Conservation (phyloP, 2,888 invertebrate genomes). For the Tenthredo notha region DNA sequence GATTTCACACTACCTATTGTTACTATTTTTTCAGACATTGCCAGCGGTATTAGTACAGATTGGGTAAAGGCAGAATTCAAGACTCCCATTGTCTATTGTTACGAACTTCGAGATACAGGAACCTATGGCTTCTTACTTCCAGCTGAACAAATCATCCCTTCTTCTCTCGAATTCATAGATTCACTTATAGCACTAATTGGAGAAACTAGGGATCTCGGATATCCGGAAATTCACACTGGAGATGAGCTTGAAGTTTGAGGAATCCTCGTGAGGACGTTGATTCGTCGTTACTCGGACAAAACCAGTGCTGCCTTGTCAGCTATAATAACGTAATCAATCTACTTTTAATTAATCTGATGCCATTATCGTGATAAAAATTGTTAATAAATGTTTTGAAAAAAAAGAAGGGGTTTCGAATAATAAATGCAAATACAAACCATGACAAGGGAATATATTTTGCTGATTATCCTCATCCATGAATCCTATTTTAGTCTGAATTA, state of each 20-base stretch:
- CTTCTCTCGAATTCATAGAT: slow-evolving; percentile 78
- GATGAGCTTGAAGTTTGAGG: not conserved
- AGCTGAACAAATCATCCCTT: slow-evolving; percentile 79
- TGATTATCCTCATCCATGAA: not conserved
- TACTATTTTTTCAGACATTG: slow-evolving; percentile 78
- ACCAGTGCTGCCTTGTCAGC: not conserved
- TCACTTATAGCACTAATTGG: slow-evolving; percentile 68
- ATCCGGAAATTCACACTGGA: slow-evolving; percentile 33
- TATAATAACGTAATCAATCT: not conserved
- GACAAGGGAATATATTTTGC: not conserved
- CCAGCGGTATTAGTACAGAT: slow-evolving; percentile 83
- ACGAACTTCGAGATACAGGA: slow-evolving; percentile 83
- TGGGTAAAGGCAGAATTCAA: slow-evolving; percentile 82
- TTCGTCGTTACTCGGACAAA: not conserved
- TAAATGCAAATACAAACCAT: not conserved
- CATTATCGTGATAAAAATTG: not conserved
- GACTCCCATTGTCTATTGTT: slow-evolving; percentile 82
- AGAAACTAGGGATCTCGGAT: slow-evolving; percentile 44
- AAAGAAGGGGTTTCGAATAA: not conserved
- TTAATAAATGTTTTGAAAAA: not conserved
- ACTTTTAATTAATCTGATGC: not conserved
- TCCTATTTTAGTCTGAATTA: too few relatives aligned
- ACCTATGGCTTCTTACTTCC: slow-evolving; percentile 82
- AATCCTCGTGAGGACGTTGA: not conserved
- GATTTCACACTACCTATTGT: not conserved